A percentile compares a stretch with the other conserved stretches of the same genome.
phyloP scores from a whole-genome alignment of 2,888 invertebrate genomes.

The Hyles lineata region DNA sequence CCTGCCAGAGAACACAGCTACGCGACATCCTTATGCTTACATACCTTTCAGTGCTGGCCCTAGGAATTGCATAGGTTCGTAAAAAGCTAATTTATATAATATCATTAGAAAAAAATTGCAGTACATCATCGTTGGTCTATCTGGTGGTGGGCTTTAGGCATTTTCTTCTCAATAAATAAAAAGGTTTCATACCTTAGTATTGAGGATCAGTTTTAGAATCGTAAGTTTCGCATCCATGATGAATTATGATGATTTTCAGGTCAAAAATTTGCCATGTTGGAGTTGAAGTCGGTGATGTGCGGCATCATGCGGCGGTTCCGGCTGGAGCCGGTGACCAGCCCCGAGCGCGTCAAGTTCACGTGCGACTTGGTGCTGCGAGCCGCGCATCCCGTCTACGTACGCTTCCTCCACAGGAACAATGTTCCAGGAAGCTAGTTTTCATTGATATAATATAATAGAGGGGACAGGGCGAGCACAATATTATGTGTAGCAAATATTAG shows the following conservation, averaged over 20 bases:
- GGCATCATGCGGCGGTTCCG: conserved; percentile 43
- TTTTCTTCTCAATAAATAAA: no score
- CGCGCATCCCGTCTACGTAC: conserved; percentile 36
- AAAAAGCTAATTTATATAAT: neutral
- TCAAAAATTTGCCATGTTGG: conserved; percentile 80
- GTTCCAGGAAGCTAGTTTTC: neutral
- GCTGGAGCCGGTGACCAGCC: conserved; percentile 48
- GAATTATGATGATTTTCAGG: conserved; percentile 58
- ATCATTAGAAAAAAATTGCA: no score
- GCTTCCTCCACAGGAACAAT: conserved; percentile 30
- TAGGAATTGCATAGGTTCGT: conserved; percentile 28
- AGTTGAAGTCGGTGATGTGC: conserved; percentile 75
- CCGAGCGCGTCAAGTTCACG: conserved; percentile 58
- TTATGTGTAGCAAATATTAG: no score
- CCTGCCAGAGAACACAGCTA: conserved; percentile 79
- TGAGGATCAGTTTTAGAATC: no score
- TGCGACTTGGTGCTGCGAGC: conserved; percentile 61
- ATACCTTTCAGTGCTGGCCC: conserved; percentile 78
- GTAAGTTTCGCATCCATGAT: neutral
- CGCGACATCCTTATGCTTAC: conserved; percentile 86
- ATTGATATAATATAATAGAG: no score
- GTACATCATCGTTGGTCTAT: no score
- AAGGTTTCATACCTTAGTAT: no score
- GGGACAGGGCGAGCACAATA: no score
- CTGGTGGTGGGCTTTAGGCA: no score